Conservation (phyloP, 2,888 invertebrate species). For the Pristionchus entomophagus region DNA sequence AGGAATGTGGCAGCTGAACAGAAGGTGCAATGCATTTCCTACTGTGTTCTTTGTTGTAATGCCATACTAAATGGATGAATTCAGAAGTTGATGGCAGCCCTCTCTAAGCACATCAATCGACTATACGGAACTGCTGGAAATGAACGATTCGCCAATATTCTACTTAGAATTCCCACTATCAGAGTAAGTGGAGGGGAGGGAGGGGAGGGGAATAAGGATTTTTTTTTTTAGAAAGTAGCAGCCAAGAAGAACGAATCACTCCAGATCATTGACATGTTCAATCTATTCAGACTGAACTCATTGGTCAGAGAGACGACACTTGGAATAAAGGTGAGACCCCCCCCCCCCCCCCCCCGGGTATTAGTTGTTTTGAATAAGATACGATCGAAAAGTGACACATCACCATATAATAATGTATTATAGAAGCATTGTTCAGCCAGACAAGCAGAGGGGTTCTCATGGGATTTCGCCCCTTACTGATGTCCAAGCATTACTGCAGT, state of each 20-base stretch:
- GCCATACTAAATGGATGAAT: too few relatives aligned
- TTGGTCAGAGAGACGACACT: slow-evolving; percentile 73
- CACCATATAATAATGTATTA: too few relatives aligned
- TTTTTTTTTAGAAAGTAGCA: slow-evolving; percentile 69
- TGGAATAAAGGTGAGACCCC: slow-evolving; percentile 52
- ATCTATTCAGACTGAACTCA: slow-evolving; percentile 70
- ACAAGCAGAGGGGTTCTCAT: neutral
- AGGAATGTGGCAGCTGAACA: slow-evolving; percentile 74
- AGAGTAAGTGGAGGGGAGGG: slow-evolving; percentile 71
- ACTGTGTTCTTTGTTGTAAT: too few relatives aligned
- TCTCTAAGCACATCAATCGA: slow-evolving; percentile 57
- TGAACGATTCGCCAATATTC: slow-evolving; percentile 70
- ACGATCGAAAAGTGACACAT: too few relatives aligned
- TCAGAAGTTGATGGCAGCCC: slow-evolving; percentile 65
- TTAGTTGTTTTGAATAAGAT: neutral
- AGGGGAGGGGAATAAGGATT: slow-evolving; percentile 63
- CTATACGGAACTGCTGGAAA: slow-evolving; percentile 53
- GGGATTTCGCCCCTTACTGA: slow-evolving; percentile 40
- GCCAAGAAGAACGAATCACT: slow-evolving; percentile 75
- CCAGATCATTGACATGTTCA: slow-evolving; percentile 75
- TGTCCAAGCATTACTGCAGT: neutral
- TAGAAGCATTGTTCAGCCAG: neutral
- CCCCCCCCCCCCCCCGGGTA: neutral
- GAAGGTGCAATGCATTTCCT: too few relatives aligned
- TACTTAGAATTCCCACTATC: slow-evolving; percentile 72